Evolutionary conservation across 2,113 vertebrate species (phyloP).

Genomic region (Callospermophilus lateralis): DNA sequence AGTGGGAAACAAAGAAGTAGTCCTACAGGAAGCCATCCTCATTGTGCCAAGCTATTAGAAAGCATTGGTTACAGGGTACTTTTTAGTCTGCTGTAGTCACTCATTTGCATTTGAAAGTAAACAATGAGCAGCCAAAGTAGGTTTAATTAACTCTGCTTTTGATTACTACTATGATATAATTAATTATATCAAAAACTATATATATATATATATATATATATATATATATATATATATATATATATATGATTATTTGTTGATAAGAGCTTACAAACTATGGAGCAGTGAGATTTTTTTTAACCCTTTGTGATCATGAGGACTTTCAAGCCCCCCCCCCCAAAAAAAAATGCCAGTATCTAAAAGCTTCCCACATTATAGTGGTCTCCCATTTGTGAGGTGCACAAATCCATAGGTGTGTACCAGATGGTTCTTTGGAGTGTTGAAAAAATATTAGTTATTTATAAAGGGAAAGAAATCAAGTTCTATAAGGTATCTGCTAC

Average conservation of each 20-base stretch:
- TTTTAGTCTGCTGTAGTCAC: neutral
- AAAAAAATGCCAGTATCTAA: neutral
- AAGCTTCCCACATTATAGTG: too few relatives aligned
- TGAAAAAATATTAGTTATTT: neutral
- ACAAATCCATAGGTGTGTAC: neutral
- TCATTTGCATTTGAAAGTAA: conserved; percentile 66
- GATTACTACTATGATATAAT: conserved; percentile 34
- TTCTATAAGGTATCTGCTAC: neutral
- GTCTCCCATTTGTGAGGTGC: neutral
- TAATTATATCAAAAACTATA: conserved; percentile 48
- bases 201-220: neutral
- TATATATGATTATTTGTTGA: neutral
- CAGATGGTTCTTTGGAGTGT: neutral
- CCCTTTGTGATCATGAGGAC: neutral
- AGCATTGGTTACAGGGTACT: neutral
- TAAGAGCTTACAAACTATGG: neutral
- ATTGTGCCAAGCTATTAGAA: neutral
- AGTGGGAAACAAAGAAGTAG: neutral
- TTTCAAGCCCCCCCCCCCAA: neutral
- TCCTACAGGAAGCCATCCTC: neutral
- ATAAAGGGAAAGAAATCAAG: neutral
- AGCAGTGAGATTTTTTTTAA: conserved; percentile 52
- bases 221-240: neutral
- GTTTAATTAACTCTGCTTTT: conserved; percentile 62
- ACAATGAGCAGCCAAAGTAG: neutral